These are phyloP conservation scores for Lacerta agilis DNA, from an alignment of 2,797 vertebrate species.

Conservation along the genomic window DNA sequence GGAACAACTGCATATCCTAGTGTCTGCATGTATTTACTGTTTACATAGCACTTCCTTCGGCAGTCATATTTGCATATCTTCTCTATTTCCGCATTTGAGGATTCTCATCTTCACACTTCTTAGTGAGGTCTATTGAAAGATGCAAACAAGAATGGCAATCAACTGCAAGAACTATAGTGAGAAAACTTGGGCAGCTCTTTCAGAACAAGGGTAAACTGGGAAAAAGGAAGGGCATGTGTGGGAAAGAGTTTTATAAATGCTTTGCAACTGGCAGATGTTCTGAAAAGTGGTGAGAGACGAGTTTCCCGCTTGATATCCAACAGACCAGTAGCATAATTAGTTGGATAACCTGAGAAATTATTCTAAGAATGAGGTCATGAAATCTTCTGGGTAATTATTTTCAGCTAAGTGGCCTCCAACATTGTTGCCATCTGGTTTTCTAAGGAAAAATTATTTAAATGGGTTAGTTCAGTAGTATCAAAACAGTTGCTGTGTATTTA, in stretches of 20 bases:
- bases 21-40: neutral
- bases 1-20: neutral
- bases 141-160: neutral
- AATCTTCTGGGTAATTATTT: slow-evolving; percentile 27
- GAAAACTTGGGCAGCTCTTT: neutral
- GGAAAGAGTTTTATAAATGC: neutral
- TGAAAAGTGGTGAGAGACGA: neutral
- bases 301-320: neutral
- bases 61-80: neutral
- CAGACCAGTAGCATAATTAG: slow-evolving; percentile 12
- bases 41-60: neutral
- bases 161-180: neutral
- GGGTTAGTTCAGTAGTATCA: neutral
- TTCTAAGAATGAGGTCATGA: neutral
- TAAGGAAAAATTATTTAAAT: neutral
- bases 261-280: neutral
- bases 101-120: neutral
- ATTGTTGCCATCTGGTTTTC: slow-evolving; percentile 16
- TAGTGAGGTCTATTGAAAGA: neutral
- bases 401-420: neutral
- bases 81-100: neutral
- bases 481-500: neutral
- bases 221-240: neutral
- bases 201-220: neutral
- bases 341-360: neutral